Conservation (phyloP, 2,888 invertebrate genomes). For the Sinelater perroti region DNA sequence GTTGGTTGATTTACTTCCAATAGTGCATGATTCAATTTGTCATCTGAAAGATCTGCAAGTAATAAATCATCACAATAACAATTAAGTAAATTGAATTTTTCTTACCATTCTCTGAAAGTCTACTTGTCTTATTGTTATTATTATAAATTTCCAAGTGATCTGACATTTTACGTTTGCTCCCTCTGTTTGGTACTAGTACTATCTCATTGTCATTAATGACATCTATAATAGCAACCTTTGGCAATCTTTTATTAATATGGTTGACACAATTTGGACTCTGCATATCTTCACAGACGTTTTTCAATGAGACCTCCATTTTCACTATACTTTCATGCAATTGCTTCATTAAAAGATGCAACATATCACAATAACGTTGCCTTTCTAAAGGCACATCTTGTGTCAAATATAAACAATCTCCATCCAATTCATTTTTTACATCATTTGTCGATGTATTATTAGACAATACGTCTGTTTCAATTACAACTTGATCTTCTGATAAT, state of each 20-base stretch:
- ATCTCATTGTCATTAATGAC: slow-evolving; percentile 22
- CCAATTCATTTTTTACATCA: background rate
- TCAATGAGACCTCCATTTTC: background rate
- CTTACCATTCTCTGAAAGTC: slow-evolving; percentile 16
- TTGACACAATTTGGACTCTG: too few species aligned
- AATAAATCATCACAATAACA: background rate
- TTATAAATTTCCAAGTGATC: slow-evolving; percentile 17
- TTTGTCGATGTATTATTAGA: too few species aligned
- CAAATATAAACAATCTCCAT: slow-evolving; percentile 41
- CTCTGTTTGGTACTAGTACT: slow-evolving; percentile 16
- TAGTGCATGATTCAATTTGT: background rate
- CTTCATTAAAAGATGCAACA: slow-evolving; percentile 17
- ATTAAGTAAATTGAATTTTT: too few species aligned
- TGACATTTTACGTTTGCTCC: slow-evolving; percentile 8
- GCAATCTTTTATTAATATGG: slow-evolving; percentile 13
- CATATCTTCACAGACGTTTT: background rate
- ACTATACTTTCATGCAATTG: slow-evolving; percentile 28
- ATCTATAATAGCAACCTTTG: slow-evolving; percentile 28
- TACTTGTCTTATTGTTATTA: slow-evolving; percentile 29
- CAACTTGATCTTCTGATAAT: slow-evolving; percentile 21
- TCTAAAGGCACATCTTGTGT: slow-evolving; percentile 22
- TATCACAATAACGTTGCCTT: slow-evolving; percentile 34
- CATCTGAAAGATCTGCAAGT: slow-evolving; percentile 3
- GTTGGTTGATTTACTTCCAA: background rate
- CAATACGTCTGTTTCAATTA: too few species aligned